Percentiles rank a stretch among this genome's conserved stretches.
phyloP scores from a whole-genome alignment of 2,888 invertebrate genomes.

The Morpho helenor region DNA sequence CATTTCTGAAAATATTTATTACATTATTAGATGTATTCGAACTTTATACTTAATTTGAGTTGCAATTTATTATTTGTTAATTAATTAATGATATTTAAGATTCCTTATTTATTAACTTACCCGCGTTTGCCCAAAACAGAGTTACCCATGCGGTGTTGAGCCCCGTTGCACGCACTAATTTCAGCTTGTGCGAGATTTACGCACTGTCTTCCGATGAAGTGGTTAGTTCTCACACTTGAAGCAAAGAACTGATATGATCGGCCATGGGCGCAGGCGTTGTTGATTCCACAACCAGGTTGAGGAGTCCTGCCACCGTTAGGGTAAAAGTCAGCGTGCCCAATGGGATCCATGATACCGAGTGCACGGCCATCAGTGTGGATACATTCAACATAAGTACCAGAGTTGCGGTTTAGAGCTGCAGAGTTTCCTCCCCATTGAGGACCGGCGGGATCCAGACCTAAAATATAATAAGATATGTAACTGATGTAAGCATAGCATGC shows the following conservation, averaged over 20 bases:
- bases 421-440: conserved; percentile 49
- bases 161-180: conserved; percentile 40
- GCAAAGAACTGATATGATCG: conserved; percentile 50
- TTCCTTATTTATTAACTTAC: conserved; percentile 30
- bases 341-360: conserved; percentile 50
- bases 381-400: conserved; percentile 53
- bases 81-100: too few relatives aligned
- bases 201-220: conserved; percentile 47
- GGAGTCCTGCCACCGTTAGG: conserved; percentile 56
- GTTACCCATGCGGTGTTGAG: conserved; percentile 46
- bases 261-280: conserved; percentile 53
- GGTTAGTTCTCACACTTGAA: conserved; percentile 45
- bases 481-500: too few relatives aligned
- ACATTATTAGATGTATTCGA: too few relatives aligned
- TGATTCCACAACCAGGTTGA: conserved; percentile 57
- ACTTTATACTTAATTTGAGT: too few relatives aligned
- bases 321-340: conserved; percentile 57
- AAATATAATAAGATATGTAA: neutral
- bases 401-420: conserved; percentile 41
- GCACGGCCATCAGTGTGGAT: conserved; percentile 60
- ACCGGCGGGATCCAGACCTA: conserved; percentile 62
- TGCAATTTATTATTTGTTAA: too few relatives aligned
- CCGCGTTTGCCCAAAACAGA: conserved; percentile 41
- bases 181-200: conserved; percentile 40
- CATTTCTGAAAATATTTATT: conserved; percentile 10